Evolutionary conservation across 2,113 vertebrate species (phyloP), one percentile per base, ranked within the genome.

Genomic region (Stegostoma tigrinum): DNA sequence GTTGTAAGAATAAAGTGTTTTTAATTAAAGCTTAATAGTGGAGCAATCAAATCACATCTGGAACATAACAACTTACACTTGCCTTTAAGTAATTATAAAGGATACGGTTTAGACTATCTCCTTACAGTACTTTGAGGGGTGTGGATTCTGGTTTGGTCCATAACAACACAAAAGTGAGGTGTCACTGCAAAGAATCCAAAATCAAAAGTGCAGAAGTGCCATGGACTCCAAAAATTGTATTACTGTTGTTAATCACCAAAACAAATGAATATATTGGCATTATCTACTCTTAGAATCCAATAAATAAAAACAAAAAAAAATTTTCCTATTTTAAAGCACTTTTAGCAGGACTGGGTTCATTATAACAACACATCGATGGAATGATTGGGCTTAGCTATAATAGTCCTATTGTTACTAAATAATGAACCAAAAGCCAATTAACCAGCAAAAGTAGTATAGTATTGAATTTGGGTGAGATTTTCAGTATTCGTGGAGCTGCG

Each of bases 371-470:
- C 34, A 64, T 48, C 52, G 12, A 61, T 12, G 34, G 48, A 34
- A 89, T 89, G 17, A 61, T 61, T 12, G 61, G 66, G 34, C 55
- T 61, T 55, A 87, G 14, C 55, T 19, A 21, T 17, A 67, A 38
- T 93, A 38, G 42, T 66, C 34, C 64, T 66, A 27, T 5, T 61
- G 52, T 90, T 27, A 90, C 30, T 90, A 30, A 90, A 61, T 61
- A n/a, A n/a, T 90, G 87, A 90, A 27, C 87, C 30, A n/a, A 61
- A 64, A 90, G 27, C 24, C 86, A 90, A 64, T 90, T 90, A 90
- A 27, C 52, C 30, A 34, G 52, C 19, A 64, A 34, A 90, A 64
- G 64, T 90, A 90, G 12, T 15, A 64, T 55, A 61, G 52, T 30
- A 64, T 64, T 15, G 86, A 52, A 30, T 64, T 90, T 5, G 12